Percentiles rank a stretch among this genome's conserved stretches.
Conservation (phyloP, 2,888 invertebrate species). For the Mamestra brassicae region DNA sequence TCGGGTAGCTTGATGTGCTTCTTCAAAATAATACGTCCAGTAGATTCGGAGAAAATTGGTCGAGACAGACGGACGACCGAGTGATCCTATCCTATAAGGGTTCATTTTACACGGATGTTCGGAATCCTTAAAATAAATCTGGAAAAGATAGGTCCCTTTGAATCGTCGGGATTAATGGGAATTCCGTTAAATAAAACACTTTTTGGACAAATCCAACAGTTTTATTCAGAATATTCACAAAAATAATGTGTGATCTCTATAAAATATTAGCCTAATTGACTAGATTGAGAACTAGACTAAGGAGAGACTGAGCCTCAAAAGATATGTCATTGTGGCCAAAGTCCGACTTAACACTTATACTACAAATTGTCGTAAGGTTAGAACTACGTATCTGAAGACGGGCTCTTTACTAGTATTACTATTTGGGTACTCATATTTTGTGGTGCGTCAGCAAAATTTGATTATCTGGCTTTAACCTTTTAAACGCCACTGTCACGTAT, state of each 20-base stretch:
- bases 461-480: background rate
- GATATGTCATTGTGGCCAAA: slow-evolving; percentile 72
- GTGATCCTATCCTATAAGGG: too few species aligned
- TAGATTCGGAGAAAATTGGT: too few species aligned
- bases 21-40: too few species aligned
- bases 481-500: too few species aligned
- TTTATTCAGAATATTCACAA: slow-evolving; percentile 76
- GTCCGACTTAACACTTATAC: slow-evolving; percentile 57
- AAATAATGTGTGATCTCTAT: slow-evolving; percentile 78
- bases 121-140: too few species aligned
- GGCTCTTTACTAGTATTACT: slow-evolving; percentile 18
- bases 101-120: too few species aligned
- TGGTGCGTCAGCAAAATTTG: background rate
- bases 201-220: slow-evolving; percentile 61
- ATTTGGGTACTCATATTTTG: background rate
- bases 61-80: too few species aligned
- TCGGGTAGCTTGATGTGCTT: too few species aligned
- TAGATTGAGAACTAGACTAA: slow-evolving; percentile 72
- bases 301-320: slow-evolving; percentile 69
- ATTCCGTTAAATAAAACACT: slow-evolving; percentile 36
- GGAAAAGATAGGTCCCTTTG: too few species aligned
- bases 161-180: too few species aligned
- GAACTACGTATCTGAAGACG: slow-evolving; percentile 31
- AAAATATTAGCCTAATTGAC: slow-evolving; percentile 81
- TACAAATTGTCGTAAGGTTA: slow-evolving; percentile 45